Percentiles rank a stretch among this genome's conserved stretches.
phyloP scores from a whole-genome alignment of 2,797 vertebrate genomes.

The Hapalemur alaotrensis region DNA sequence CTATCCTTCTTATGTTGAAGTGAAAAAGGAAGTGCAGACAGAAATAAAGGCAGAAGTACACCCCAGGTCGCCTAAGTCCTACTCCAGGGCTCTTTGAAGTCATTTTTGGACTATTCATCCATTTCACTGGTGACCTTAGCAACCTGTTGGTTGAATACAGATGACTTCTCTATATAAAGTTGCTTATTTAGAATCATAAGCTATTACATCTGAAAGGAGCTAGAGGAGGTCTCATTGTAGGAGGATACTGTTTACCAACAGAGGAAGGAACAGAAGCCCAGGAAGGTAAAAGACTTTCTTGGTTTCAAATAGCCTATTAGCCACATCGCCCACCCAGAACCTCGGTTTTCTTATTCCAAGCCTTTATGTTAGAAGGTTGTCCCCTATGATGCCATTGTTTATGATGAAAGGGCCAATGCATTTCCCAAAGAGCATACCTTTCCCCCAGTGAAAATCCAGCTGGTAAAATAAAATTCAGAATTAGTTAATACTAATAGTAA shows the following conservation, averaged over 20 bases:
- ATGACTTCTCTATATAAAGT: background rate
- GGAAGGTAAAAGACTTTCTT: background rate
- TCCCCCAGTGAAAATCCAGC: background rate
- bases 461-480: slow-evolving; percentile 4
- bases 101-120: background rate
- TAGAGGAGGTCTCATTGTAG: background rate
- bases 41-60: background rate
- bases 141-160: background rate
- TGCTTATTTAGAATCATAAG: background rate
- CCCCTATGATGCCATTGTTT: background rate
- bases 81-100: background rate
- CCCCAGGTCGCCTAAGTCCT: background rate
- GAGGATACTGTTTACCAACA: background rate
- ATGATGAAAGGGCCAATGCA: background rate
- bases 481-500: background rate
- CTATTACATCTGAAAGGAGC: background rate
- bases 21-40: background rate
- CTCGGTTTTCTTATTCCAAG: background rate
- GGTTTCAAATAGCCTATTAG: background rate
- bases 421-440: background rate
- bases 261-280: background rate
- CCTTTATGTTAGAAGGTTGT: background rate
- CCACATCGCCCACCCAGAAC: background rate
- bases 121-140: background rate
- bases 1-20: background rate